These are phyloP conservation scores for Allygus modestus DNA, from an alignment of 2,888 invertebrate species.

Conservation along the genomic window DNA sequence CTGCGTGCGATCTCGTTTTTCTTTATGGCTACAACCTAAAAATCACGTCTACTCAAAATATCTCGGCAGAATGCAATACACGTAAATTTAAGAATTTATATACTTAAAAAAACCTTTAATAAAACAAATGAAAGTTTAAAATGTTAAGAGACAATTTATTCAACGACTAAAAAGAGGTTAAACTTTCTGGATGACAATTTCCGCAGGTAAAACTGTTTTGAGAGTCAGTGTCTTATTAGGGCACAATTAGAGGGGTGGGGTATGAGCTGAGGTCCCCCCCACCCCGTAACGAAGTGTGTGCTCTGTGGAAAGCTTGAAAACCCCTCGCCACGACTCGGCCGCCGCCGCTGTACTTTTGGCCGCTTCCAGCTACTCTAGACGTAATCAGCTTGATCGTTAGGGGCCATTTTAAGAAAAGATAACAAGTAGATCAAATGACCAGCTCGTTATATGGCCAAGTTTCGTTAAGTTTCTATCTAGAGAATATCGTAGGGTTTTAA, in stretches of 20 bases:
- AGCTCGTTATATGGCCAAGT: neutral
- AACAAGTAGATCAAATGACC: neutral
- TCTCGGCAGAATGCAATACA: too few species aligned
- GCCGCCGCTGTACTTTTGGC: neutral
- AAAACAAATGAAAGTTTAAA: too few species aligned
- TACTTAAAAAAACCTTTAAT: too few species aligned
- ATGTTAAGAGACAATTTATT: too few species aligned
- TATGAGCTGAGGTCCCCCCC: too few species aligned
- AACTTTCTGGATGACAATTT: too few species aligned
- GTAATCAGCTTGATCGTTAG: neutral
- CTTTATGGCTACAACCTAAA: too few species aligned
- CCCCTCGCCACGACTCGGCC: neutral
- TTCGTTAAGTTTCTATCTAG: neutral
- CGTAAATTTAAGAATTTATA: too few species aligned
- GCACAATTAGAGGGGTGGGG: neutral
- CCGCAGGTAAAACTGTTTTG: slow-evolving; percentile 2
- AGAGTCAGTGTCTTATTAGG: slow-evolving; percentile 18
- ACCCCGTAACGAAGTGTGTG: neutral
- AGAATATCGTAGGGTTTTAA: too few species aligned
- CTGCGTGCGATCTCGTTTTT: too few species aligned
- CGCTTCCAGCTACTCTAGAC: neutral
- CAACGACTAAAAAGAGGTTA: too few species aligned
- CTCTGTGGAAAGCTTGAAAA: slow-evolving; percentile 5
- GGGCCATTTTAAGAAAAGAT: neutral
- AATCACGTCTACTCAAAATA: too few species aligned